Conservation (phyloP, 2,888 invertebrate genomes). For the Tetrapedia diversipes region DNA sequence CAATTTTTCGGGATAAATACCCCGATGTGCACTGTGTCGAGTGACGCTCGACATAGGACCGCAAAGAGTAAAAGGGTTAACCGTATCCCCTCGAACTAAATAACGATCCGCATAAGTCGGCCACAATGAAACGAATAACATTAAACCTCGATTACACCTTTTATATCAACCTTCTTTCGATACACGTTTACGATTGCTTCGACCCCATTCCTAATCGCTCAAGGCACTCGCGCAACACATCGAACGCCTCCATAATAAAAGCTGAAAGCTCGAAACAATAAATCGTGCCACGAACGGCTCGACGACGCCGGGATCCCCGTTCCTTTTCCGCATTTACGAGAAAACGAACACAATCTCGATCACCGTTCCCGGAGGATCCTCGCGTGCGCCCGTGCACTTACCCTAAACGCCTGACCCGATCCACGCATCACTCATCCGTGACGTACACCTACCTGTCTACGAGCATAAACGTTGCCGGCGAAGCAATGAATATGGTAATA, state of each 20-base stretch:
- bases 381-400: constrained; percentile 54
- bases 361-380: constrained; percentile 12
- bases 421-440: constrained; percentile 61
- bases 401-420: constrained; percentile 58
- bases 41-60: too few species aligned
- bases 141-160: too few species aligned
- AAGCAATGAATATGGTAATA: constrained; percentile 72
- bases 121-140: neutral
- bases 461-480: constrained; percentile 56
- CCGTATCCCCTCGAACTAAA: too few species aligned
- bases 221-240: neutral
- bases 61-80: too few species aligned
- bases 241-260: neutral
- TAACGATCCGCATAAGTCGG: neutral
- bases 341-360: constrained; percentile 15
- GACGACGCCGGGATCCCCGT: neutral
- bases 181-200: neutral
- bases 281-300: neutral
- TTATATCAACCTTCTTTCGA: neutral
- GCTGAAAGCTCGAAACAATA: neutral
- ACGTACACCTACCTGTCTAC: constrained; percentile 58
- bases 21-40: too few species aligned
- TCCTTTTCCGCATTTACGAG: neutral
- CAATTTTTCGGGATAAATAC: too few species aligned
- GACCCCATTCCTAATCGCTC: constrained; percentile 6